Evolutionary conservation across 2,888 invertebrate species (phyloP), one percentile per base, ranked within the genome.

Genomic region (Parapristionchus giblindavisi): DNA sequence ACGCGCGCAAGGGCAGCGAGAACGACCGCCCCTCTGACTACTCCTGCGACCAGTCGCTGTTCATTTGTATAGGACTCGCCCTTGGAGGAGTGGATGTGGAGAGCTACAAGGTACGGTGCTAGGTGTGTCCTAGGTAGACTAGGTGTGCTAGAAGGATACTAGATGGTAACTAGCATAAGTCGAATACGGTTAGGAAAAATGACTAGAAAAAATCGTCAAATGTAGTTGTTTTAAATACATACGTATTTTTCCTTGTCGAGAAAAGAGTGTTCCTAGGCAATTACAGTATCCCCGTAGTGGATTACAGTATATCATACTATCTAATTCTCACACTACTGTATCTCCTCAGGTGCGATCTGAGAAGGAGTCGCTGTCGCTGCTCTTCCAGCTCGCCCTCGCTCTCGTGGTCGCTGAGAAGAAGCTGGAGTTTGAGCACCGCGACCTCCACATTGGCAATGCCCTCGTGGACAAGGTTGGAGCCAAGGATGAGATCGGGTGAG

Each of bases 371-470:
- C 52, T 85, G 61, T 89, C 89, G 76, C 87, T 89, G 77, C 92
- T 96, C 83, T 89, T 92, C 79, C 97, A 96, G 93, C 91, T 93
- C 77, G 92, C 93, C 21, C 91, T 92, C 82, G 92, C 93, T 52
- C 90, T 98, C 83, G 95, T 95, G 1, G 93, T 94, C 34, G 56
- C 93, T 0, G 97, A 98, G 89, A 91, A 91, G 80, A 91, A 92
- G 8, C 91, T 93, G 66, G 91, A 94, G 88, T 98, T 98, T 89
- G 98, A 98, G 88, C 98, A 98, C 87, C 91, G 98, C 54, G 98
- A 98, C 89, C 91, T 98, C 77, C 98, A 98, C 89, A 94, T 94
- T 93, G 96, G 96, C 17, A 98, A 98, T 89, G 91, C 97, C 76
- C 90, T 98, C 66, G 91, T 97, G 43, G 91, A 92, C 29, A 90